Conservation (phyloP, 2,888 invertebrate species). For the Eristalinus aeneus region DNA sequence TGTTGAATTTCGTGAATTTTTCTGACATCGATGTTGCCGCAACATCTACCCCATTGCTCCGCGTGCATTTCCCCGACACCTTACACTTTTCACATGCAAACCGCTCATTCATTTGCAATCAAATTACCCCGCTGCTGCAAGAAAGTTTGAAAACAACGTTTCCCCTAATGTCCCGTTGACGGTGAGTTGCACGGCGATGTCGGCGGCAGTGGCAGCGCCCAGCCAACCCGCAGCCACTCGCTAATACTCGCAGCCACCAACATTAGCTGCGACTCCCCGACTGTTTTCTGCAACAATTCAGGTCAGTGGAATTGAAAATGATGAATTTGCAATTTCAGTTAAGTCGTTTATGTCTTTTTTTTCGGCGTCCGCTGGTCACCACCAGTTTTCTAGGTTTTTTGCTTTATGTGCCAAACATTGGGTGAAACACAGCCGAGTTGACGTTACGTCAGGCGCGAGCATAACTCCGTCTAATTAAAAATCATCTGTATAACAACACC, state of each 20-base stretch:
- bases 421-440: constrained; percentile 22
- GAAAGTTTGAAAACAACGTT: constrained; percentile 54
- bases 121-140: constrained; percentile 15
- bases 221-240: not conserved
- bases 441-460: constrained; percentile 35
- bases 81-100: constrained; percentile 36
- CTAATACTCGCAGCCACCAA: not conserved
- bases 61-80: constrained; percentile 4
- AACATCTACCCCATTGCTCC: constrained; percentile 3
- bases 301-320: constrained; percentile 58
- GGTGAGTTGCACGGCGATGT: not conserved
- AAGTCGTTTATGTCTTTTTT: constrained; percentile 14
- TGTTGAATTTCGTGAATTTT: too few relatives aligned
- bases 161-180: constrained; percentile 29
- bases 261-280: too few relatives aligned
- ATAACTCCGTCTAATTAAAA: constrained; percentile 60
- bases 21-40: constrained; percentile 9
- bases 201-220: not conserved
- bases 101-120: constrained; percentile 40
- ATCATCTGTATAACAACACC: constrained; percentile 23
- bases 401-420: not conserved
- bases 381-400: not conserved
- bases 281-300: constrained; percentile 49
- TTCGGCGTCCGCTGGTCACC: not conserved
- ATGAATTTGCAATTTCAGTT: constrained; percentile 47